phyloP scores from a whole-genome alignment of 2,113 vertebrate genomes.

The Megaceryle torquata region DNA sequence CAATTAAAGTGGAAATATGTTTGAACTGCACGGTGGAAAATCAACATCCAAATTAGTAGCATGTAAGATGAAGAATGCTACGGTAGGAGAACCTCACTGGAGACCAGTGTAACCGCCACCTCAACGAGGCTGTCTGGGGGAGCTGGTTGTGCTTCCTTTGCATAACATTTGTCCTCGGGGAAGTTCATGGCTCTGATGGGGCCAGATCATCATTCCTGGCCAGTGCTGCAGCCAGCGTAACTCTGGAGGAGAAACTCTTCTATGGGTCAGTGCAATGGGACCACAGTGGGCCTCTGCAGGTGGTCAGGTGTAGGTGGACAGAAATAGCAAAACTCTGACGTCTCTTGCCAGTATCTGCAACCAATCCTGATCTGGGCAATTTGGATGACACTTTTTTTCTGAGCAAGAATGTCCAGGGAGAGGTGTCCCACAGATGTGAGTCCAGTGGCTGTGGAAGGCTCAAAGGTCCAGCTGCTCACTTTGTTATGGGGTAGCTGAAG shows the following conservation, averaged over 20 bases:
- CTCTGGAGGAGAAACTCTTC: background rate
- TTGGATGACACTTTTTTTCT: no score
- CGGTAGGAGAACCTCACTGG: background rate
- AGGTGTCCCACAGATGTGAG: background rate
- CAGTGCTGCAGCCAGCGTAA: background rate
- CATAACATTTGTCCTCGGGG: background rate
- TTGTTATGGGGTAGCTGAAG: background rate
- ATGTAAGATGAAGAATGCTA: background rate
- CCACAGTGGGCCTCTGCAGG: background rate
- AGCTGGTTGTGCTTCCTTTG: background rate
- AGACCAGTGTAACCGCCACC: background rate
- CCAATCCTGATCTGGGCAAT: rapidly evolving
- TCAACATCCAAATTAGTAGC: constrained; percentile 6
- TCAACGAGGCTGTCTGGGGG: background rate
- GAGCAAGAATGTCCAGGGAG: background rate
- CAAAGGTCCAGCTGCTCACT: background rate
- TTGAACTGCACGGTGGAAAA: background rate
- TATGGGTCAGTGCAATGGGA: background rate
- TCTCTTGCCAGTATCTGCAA: background rate
- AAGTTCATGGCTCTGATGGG: background rate
- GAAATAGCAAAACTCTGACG: background rate
- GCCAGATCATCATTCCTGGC: background rate
- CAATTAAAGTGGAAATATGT: constrained; percentile 54
- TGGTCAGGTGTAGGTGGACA: background rate
- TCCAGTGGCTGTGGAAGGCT: background rate